Percentiles rank a stretch among this genome's conserved stretches.
Evolutionary conservation across 2,113 vertebrate genomes (phyloP).

Genomic region (Clarias magur): DNA sequence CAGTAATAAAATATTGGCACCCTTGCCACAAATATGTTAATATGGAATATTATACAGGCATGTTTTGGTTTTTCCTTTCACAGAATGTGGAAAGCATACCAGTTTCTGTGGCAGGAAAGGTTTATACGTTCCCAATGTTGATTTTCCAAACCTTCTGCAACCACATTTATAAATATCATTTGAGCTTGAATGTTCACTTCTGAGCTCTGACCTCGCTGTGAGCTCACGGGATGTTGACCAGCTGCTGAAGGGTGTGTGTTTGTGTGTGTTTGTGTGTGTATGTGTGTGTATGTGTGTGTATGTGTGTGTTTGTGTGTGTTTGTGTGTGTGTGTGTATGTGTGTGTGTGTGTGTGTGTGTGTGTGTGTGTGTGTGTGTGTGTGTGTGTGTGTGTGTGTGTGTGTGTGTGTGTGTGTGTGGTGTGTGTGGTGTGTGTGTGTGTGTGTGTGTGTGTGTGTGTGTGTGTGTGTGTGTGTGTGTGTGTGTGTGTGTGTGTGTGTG

Average conservation of each 20-base stretch:
- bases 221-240: neutral
- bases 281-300: neutral
- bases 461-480: too few species aligned
- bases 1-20: neutral
- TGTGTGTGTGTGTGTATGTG: neutral
- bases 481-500: neutral
- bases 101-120: neutral
- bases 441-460: neutral
- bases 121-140: neutral
- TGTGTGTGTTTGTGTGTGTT: neutral
- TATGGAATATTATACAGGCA: neutral
- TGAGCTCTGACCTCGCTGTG: neutral
- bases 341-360: too few species aligned
- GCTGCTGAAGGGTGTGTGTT: neutral
- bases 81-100: neutral
- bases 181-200: neutral
- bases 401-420: neutral
- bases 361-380: neutral
- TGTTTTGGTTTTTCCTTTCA: neutral
- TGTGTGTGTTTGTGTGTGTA: neutral
- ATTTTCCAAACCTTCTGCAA: neutral
- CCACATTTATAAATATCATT: neutral
- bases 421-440: rapidly evolving
- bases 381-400: too few species aligned
- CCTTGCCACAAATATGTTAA: neutral